Evolutionary conservation across 2,888 invertebrate genomes (phyloP), one percentile per base, ranked within the genome.

Genomic region (Euclidia mi): DNA sequence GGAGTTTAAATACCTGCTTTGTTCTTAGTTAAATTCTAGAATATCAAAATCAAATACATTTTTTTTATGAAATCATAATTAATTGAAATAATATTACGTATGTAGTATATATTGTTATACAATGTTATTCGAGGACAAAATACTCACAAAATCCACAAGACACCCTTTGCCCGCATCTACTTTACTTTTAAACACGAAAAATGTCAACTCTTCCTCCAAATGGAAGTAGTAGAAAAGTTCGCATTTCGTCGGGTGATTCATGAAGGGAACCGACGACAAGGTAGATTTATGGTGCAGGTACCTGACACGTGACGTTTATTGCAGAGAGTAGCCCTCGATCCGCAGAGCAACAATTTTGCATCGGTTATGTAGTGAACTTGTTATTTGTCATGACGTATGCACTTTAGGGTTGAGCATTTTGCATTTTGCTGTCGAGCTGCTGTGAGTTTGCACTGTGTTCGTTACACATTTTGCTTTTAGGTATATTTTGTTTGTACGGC

Each of bases 221-320:
- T 61, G 64, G 58, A 53, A 75, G 67, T 69, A 74, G 68, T 58
- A 68, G 73, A 65, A 81, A 81, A 84, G 84, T 88, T 86, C 79
- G 82, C 82, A 73, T 82, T 81, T 81, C 74, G 68, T 81, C 71
- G 72, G 72, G 88, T 89, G 90, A 90, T 88, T 88, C 90, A 90
- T 88, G 88, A 81, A 81, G 81, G 82, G 76, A 76, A 58, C 68
- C 71, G 67, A 66, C 78, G 74, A 78, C 81, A 75, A 76, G 76
- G 79, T 85, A 82, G 91, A 91, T 91, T 91, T 91, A 91, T 91
- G 69, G 87, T 81, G 74, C 81, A 71, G 74, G 73, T 84, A 80
- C 80, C 82, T 89, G 88, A 88, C 86, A 69, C 66, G 79, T 85
- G 90, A 90, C 88, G 83, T 87, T 88, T 90, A 90, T 90, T 87